Evolutionary conservation across 35 echinoderm and acorn worm species (phyloP).

Genomic region (Lytechinus pictus): DNA sequence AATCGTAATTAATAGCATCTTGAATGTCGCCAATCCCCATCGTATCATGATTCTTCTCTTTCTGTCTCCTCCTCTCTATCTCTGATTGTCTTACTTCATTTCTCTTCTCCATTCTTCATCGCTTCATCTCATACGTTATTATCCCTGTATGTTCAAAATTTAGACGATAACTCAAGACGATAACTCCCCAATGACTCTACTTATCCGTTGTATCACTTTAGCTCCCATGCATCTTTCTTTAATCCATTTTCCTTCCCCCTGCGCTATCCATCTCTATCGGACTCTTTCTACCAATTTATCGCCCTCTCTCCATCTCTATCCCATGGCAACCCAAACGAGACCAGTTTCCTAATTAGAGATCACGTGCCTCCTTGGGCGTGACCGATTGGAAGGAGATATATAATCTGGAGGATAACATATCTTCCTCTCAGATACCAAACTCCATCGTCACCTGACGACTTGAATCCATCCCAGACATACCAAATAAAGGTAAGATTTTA

Average conservation of each 20-base stretch:
- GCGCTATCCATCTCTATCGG: too few relatives aligned
- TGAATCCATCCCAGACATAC: conserved; percentile 21
- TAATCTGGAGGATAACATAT: neutral
- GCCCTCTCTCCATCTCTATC: neutral
- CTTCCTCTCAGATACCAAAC: conserved; percentile 33
- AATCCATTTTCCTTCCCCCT: too few relatives aligned
- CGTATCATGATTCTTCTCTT: too few relatives aligned
- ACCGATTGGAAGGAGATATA: neutral
- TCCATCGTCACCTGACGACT: neutral
- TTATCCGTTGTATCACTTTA: too few relatives aligned
- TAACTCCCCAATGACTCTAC: too few relatives aligned
- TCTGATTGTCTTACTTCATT: neutral
- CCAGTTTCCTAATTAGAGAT: neutral
- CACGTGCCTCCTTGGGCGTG: neutral
- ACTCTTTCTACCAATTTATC: too few relatives aligned
- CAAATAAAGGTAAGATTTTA: neutral
- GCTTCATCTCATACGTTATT: too few relatives aligned
- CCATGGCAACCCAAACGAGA: neutral
- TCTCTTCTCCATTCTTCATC: neutral
- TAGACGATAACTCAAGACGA: too few relatives aligned
- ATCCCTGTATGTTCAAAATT: too few relatives aligned
- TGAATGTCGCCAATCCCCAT: neutral
- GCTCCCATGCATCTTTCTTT: too few relatives aligned
- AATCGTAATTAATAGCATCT: conserved; percentile 13
- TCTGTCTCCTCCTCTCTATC: neutral